phyloP scores from a whole-genome alignment of 1,140 invertebrate species.

The Rhopalosiphum padi region DNA sequence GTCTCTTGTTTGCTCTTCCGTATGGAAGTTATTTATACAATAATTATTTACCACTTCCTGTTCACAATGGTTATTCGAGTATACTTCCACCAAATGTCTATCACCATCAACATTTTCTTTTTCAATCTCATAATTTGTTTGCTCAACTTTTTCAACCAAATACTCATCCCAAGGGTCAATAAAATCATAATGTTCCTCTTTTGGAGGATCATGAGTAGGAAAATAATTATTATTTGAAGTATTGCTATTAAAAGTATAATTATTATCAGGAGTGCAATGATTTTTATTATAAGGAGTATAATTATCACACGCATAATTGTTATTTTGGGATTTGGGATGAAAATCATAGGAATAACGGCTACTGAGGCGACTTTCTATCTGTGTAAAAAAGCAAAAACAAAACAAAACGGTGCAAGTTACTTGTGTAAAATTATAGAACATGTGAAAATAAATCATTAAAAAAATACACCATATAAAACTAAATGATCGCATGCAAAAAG shows the following conservation, averaged over 20 bases:
- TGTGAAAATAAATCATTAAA: slow-evolving; percentile 41
- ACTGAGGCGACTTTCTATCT: slow-evolving; percentile 64
- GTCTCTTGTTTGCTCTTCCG: slow-evolving; percentile 36
- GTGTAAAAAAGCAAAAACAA: slow-evolving; percentile 62
- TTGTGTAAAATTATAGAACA: slow-evolving; percentile 48
- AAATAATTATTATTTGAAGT: slow-evolving; percentile 13
- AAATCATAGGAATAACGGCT: slow-evolving; percentile 60
- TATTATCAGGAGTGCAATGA: slow-evolving; percentile 26
- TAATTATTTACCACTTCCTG: slow-evolving; percentile 59
- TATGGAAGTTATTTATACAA: neutral
- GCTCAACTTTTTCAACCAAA: neutral
- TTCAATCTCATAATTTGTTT: neutral
- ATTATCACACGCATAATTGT: slow-evolving; percentile 45
- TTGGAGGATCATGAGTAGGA: slow-evolving; percentile 7
- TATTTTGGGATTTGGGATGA: slow-evolving; percentile 22
- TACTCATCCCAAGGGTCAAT: slow-evolving; percentile 68
- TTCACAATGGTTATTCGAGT: slow-evolving; percentile 59
- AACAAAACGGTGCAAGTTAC: slow-evolving; percentile 57
- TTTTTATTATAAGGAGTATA: slow-evolving; percentile 19
- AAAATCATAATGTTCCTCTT: slow-evolving; percentile 59
- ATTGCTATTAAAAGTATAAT: slow-evolving; percentile 31
- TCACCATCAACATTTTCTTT: neutral
- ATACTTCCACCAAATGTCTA: slow-evolving; percentile 9
- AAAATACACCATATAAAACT: slow-evolving; percentile 22
- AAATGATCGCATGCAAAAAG: slow-evolving; percentile 52